phyloP scores from a whole-genome alignment of 2,113 vertebrate species.

The Burhinus bistriatus region DNA sequence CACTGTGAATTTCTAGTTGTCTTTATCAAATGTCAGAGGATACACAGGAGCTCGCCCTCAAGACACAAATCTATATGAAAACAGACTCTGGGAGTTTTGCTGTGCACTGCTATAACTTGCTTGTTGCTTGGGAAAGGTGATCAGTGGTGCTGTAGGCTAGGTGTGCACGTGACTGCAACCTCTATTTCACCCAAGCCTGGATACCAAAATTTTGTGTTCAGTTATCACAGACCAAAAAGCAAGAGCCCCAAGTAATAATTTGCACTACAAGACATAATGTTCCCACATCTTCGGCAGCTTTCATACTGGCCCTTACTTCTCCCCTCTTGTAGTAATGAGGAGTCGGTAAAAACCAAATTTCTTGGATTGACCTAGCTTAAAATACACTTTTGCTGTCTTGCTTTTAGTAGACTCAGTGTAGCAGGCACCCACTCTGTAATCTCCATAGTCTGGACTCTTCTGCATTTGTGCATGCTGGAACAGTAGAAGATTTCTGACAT shows the following conservation, averaged over 20 bases:
- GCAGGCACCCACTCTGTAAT: background rate
- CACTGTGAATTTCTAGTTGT: background rate
- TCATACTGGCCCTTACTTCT: background rate
- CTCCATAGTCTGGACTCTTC: background rate
- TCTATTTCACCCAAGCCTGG: background rate
- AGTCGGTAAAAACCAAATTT: background rate
- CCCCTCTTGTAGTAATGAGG: background rate
- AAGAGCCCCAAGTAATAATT: background rate
- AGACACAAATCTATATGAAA: background rate
- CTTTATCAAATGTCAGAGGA: background rate
- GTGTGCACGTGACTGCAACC: background rate
- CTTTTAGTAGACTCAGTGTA: background rate
- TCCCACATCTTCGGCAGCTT: background rate
- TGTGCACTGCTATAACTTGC: background rate
- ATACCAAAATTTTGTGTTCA: background rate
- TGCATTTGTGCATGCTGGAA: background rate
- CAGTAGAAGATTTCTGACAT: background rate
- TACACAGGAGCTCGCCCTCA: background rate
- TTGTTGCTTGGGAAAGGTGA: background rate
- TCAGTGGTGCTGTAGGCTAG: background rate
- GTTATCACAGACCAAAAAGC: background rate
- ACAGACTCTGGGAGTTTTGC: background rate
- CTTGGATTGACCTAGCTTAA: background rate
- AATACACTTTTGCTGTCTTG: background rate
- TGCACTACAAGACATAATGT: background rate